A percentile compares a stretch with the other conserved stretches of the same genome.
phyloP scores from a whole-genome alignment of 2,113 vertebrate species.

The Galeopterus variegatus region DNA sequence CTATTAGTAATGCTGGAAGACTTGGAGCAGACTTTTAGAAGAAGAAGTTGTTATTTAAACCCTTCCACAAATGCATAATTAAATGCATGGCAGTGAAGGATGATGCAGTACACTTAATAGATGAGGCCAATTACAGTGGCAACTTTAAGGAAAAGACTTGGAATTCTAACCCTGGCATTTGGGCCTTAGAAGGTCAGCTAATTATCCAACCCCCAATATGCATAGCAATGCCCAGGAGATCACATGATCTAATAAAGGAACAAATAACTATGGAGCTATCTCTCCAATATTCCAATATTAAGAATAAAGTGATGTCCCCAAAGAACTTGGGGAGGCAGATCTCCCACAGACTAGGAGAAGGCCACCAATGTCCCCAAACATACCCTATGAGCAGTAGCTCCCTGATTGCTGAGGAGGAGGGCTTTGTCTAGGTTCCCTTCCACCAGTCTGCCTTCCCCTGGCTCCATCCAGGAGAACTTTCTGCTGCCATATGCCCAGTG shows the following conservation, averaged over 20 bases:
- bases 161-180: not conserved
- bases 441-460: not conserved
- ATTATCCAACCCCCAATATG: not conserved
- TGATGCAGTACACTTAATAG: slow-evolving; percentile 37
- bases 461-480: not conserved
- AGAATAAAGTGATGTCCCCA: not conserved
- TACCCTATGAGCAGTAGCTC: not conserved
- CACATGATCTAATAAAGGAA: not conserved
- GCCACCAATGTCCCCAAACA: not conserved
- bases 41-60: slow-evolving; percentile 68
- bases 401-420: not conserved
- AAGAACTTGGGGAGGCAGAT: not conserved
- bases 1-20: slow-evolving; percentile 67
- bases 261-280: not conserved
- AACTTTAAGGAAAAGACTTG: slow-evolving; percentile 13
- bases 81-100: slow-evolving; percentile 45
- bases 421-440: not conserved
- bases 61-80: slow-evolving; percentile 62
- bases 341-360: not conserved
- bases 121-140: slow-evolving; percentile 53
- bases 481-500: not conserved
- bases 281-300: slow-evolving; percentile 35
- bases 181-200: not conserved
- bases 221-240: not conserved
- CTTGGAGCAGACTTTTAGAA: slow-evolving; percentile 53